Evolutionary conservation across 2,888 invertebrate genomes (phyloP), one percentile per base, ranked within the genome.

Genomic region (Gastrophysa polygoni): DNA sequence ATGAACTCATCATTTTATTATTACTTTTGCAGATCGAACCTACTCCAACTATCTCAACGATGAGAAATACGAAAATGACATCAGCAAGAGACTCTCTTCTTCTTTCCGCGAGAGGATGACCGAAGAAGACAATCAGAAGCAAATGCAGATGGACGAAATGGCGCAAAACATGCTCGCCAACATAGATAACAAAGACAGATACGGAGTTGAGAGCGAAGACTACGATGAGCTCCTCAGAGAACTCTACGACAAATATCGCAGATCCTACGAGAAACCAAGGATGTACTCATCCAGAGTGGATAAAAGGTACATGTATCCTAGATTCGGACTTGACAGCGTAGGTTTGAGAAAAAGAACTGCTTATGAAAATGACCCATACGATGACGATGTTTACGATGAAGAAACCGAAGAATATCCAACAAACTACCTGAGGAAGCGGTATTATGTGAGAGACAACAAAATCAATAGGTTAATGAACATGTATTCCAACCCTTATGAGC

Each of bases 21-120:
- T 16, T 10, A 17, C 17, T 54, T 54, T 54, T 60, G 20, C 49
- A 64, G 64, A 64, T 44, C 20, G 57, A n/a, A 29, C 57, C 1
- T 61, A 62, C 28, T 59, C 72, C 47, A 76, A 76, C 63, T 76
- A 77, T 51, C 56, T 75, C 24, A 75, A 77, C 24, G 75, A 75
- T 21, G 70, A 76, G 29, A 69, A 66, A 24, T 70, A 70, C 46
- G 71, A 71, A 29, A 49, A 54, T 2, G 64, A 69, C 7, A 50
- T 65, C 11, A 59, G 51, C 43, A 83, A 84, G 65, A 80, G 82
- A 64, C 80, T 84, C 58, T 82, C 84, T 18, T 85, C 86, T 52
- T 77, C 84, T 1, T 88, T 87, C 66, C 83, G 87, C 68, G 87
- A 87, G 68, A 73, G 81, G 21, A 70, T 85, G 79, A 83, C 84